Conservation (phyloP, 2,113 vertebrate species). For the Anas platyrhynchos region DNA sequence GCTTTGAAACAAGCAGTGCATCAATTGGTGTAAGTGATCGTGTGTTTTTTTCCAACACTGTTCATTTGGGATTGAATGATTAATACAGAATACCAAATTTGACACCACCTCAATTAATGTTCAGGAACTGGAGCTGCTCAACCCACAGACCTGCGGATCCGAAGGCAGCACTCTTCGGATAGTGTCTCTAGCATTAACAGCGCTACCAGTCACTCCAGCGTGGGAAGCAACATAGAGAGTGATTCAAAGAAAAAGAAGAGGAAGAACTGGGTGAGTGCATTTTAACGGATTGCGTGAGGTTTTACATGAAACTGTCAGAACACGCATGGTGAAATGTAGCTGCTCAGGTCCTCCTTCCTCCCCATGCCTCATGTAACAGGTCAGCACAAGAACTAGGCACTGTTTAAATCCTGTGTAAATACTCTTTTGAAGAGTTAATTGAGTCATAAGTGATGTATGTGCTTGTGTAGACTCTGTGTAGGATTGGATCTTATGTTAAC, state of each 20-base stretch:
- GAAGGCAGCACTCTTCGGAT: constrained; percentile 95
- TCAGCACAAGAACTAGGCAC: neutral
- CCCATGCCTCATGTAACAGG: neutral
- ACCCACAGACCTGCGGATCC: constrained; percentile 90
- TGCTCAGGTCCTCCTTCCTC: neutral
- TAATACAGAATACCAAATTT: neutral
- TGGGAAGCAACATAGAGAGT: constrained; percentile 93
- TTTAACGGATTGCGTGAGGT: neutral
- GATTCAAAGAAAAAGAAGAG: constrained; percentile 98
- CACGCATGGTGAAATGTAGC: neutral
- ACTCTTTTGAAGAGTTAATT: neutral
- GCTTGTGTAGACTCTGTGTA: neutral
- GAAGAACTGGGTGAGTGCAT: constrained; percentile 93
- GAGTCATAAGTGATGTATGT: neutral
- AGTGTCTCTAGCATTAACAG: constrained; percentile 97
- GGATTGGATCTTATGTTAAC: neutral
- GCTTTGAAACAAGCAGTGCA: neutral
- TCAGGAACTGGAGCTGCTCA: constrained; percentile 76
- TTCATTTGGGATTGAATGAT: neutral
- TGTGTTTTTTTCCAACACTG: neutral
- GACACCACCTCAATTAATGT: fast-evolving
- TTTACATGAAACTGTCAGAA: neutral
- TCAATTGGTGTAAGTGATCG: neutral
- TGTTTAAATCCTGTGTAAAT: neutral
- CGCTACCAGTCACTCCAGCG: constrained; percentile 95